Percentiles rank a stretch among this genome's conserved stretches.
Evolutionary conservation across 2,888 invertebrate genomes (phyloP).

Genomic region (Plutella xylostella): DNA sequence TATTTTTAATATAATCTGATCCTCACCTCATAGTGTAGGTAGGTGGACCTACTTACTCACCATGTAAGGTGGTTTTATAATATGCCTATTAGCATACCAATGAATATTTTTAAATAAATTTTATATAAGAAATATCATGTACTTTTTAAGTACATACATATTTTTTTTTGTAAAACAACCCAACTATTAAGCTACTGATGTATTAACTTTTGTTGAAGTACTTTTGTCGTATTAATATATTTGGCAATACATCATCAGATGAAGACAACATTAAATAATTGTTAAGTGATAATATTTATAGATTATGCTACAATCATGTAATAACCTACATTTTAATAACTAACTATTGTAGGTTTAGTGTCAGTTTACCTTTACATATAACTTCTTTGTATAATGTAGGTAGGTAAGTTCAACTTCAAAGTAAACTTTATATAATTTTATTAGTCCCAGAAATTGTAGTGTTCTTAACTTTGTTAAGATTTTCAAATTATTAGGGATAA

Average conservation of each 20-base stretch:
- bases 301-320: neutral
- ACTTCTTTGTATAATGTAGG: neutral
- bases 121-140: no score
- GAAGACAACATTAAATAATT: neutral
- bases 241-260: neutral
- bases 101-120: no score
- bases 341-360: neutral
- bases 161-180: neutral
- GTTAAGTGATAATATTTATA: no score
- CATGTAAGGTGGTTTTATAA: no score
- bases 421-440: no score
- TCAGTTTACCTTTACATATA: neutral
- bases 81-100: no score
- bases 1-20: neutral
- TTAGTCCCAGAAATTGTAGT: slow-evolving; percentile 3
- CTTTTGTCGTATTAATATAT: neutral
- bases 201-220: neutral
- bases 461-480: neutral
- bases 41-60: neutral
- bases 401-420: no score
- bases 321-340: neutral
- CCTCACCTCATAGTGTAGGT: neutral
- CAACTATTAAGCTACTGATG: neutral
- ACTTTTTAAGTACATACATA: neutral
- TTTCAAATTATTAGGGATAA: neutral